Evolutionary conservation across 2,113 vertebrate species (phyloP).

Genomic region (Paralichthys olivaceus): DNA sequence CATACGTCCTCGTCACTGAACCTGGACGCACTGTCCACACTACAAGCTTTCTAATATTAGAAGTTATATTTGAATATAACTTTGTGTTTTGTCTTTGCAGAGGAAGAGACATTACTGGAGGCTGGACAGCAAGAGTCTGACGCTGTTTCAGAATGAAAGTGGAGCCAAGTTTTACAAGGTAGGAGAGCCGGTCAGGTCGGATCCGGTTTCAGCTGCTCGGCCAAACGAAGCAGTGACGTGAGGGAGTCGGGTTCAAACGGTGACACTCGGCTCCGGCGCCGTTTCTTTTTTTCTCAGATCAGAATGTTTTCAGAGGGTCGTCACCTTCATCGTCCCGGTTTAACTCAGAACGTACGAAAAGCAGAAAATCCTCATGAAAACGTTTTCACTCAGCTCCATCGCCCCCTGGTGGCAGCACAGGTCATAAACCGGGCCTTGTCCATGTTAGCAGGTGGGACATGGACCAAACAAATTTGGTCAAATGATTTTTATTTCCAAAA

Average conservation of each 20-base stretch:
- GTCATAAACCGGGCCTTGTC: background rate
- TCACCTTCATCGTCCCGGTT: background rate
- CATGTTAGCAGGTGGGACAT: background rate
- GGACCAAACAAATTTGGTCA: too few relatives aligned
- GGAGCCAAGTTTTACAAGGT: slow-evolving; percentile 95
- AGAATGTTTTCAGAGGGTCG: background rate
- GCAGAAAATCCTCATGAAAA: too few relatives aligned
- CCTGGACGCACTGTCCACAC: too few relatives aligned
- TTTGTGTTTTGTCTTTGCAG: slow-evolving; percentile 68
- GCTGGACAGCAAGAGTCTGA: slow-evolving; percentile 95
- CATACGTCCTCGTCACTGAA: too few relatives aligned
- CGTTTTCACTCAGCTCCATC: too few relatives aligned
- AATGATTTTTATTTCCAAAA: too few relatives aligned
- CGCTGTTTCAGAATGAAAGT: slow-evolving; percentile 94
- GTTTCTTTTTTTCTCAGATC: background rate
- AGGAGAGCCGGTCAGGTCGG: slow-evolving; percentile 9
- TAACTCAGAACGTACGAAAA: background rate
- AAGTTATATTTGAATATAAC: too few relatives aligned
- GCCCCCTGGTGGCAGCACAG: too few relatives aligned
- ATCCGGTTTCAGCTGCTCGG: slow-evolving; percentile 47
- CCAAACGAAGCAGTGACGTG: slow-evolving; percentile 17
- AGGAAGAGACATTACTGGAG: slow-evolving; percentile 98
- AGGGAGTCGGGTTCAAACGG: slow-evolving; percentile 22
- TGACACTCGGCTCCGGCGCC: background rate
- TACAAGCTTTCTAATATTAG: too few relatives aligned